Base-by-base conservation (phyloP, 2,888 invertebrate species). In the Ophioninae sp. region DNA sequence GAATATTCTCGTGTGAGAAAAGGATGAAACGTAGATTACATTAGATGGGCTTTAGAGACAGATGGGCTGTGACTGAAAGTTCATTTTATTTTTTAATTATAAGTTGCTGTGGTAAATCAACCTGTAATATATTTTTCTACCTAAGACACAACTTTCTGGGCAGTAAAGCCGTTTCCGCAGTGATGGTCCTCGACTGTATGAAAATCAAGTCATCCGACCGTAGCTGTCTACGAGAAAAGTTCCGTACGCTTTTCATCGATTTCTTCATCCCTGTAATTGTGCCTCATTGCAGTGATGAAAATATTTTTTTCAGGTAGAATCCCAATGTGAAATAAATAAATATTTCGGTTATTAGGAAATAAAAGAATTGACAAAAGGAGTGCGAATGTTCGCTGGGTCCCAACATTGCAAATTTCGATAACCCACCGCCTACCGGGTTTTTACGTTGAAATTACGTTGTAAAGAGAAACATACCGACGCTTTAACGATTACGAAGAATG, bases 381-480 rank as follows among this genome's bases (percentile, higher is more conserved):
- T 65, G 37, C 41, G 41, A 57, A 50, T 50, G 1, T 50, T 50
- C 50, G 50, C 13, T 50, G 17, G 6, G 6, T 13, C 17, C 17
- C 50, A 64, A 17, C 17, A 59, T 10, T n/a, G 62, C 56, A 67
- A 64, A 62, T 41, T 8, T 77, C n/a, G 59, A 69, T 13, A 39
- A 6, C 74, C 23, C 64, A 57, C 37, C 61, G 69, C 72, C 17
- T 30, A 70, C 62, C n/a, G 67, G 30, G 30, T 30, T 30, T 30
- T 30, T 2, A 30, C 30, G 3, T 30, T 81, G 41, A 69, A 65
- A 69, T 64, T 83, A 62, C 80, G 77, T 77, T 77, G 39, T 50
- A 57, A 77, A 77, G 59, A 77, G 61, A 62, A 50, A 50, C 64
- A 23, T 69, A 64, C 65, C 41, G 41, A 65, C 39, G 65, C 20